Evolutionary conservation across 2,113 vertebrate species (phyloP).

Genomic region (Podarcis raffonei): DNA sequence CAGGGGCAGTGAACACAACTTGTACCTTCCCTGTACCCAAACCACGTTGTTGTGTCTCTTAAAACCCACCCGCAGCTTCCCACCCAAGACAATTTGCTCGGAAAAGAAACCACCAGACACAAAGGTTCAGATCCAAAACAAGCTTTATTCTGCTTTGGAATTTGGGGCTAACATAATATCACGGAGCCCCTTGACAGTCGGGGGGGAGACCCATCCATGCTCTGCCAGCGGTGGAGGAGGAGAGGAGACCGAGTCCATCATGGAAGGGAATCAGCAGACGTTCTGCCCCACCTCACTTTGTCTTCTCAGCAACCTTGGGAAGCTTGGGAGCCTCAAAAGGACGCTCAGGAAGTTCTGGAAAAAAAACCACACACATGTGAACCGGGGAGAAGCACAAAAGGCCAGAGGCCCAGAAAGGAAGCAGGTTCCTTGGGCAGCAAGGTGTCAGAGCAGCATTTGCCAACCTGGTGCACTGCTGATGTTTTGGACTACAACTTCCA

Average conservation of each 20-base stretch:
- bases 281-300: not conserved
- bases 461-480: not conserved
- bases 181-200: not conserved
- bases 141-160: not conserved
- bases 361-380: not conserved
- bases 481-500: not conserved
- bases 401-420: not conserved
- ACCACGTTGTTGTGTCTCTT: no score
- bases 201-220: not conserved
- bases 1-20: no score
- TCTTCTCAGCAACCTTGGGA: not conserved
- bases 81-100: not conserved
- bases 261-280: not conserved
- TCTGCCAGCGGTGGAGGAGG: not conserved
- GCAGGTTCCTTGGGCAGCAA: not conserved
- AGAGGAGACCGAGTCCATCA: not conserved
- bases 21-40: no score
- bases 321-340: not conserved
- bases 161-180: not conserved
- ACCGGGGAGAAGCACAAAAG: not conserved
- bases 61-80: not conserved
- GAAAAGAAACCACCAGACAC: not conserved
- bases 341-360: not conserved
- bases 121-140: not conserved
- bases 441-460: not conserved